phyloP scores from a whole-genome alignment of 2,888 invertebrate species.

The Erynnis tages region DNA sequence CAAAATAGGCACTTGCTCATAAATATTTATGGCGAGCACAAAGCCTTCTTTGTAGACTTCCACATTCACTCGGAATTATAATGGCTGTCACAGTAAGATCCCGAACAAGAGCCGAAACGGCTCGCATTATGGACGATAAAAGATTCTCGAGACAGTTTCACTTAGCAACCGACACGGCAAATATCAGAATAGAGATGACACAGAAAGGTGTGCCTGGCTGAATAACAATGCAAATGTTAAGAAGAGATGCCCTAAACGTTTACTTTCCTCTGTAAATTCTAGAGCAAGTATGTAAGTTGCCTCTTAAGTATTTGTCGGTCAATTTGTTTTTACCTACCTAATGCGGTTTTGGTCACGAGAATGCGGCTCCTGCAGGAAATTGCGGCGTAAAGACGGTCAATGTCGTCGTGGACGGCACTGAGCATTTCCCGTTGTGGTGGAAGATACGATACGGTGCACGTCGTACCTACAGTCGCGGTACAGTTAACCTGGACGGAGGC shows the following conservation, averaged over 20 bases:
- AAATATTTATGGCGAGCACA: conserved; percentile 76
- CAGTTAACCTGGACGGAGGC: conserved; percentile 67
- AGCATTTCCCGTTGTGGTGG: conserved; percentile 67
- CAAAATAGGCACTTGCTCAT: conserved; percentile 76
- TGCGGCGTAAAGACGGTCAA: conserved; percentile 49
- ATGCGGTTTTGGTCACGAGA: conserved; percentile 49
- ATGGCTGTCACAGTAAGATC: conserved; percentile 76
- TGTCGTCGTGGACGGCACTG: conserved; percentile 40
- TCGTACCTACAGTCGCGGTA: conserved; percentile 60
- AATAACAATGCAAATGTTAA: conserved; percentile 30
- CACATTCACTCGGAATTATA: conserved; percentile 77
- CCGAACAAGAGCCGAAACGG: conserved; percentile 76
- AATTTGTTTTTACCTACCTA: conserved; percentile 45
- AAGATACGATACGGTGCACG: conserved; percentile 52
- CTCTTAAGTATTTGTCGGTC: conserved; percentile 40
- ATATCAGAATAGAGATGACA: conserved; percentile 64
- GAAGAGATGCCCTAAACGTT: conserved; percentile 42
- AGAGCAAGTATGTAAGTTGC: conserved; percentile 33
- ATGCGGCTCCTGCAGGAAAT: conserved; percentile 58
- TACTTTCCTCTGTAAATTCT: conserved; percentile 47
- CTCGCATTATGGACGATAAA: conserved; percentile 72
- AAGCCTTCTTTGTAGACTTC: conserved; percentile 74
- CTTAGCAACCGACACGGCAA: conserved; percentile 70
- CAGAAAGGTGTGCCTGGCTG: conserved; percentile 51
- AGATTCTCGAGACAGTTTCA: conserved; percentile 67